Evolutionary conservation across 2,888 invertebrate genomes (phyloP), one percentile per base, ranked within the genome.

Genomic region (Unio pictorum): DNA sequence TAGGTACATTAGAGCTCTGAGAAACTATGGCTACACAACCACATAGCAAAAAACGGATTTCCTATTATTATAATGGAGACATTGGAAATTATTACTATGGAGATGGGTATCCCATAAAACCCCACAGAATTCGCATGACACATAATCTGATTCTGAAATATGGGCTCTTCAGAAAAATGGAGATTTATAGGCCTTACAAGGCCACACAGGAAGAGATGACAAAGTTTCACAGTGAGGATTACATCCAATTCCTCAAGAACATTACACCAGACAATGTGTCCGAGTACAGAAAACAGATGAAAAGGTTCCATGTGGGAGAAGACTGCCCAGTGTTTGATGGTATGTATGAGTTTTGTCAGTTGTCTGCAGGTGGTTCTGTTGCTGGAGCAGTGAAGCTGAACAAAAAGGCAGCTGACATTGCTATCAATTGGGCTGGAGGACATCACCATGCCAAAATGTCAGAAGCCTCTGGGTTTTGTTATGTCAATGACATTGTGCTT

Each of bases 61-160:
- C 98, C 91, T 99, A 99, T 91, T 99, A 99, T 91, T 99, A 99
- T 90, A 99, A 99, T 91, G 98, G 97, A 92, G 99, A 99, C 91
- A 98, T 99, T 88, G 99, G 99, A 23, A 99, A 99, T 91, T 99
- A 99, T 90, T 99, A 99, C 90, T 99, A 99, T 94, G 99, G 99
- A 23, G 99, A 99, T 91, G 99, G 99, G 11, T 99, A 99, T 92
- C 99, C 99, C 54, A 99, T 99, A 99, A 99, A 99, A 91, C 99
- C 99, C 2, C 99, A 99, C 90, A 94, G 99, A 81, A 99, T 99
- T 93, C 95, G 99, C 90, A 99, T 99, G 99, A 98, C 99, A 7
- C 99, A 99, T 90, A 99, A 99, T 92, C 93, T 99, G 76, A 93
- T 99, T 56, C 92, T 99, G 23, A 99, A 99, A 91, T 99, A 99